phyloP scores from a whole-genome alignment of 2,888 invertebrate genomes.

The Serrognathus titanus region DNA sequence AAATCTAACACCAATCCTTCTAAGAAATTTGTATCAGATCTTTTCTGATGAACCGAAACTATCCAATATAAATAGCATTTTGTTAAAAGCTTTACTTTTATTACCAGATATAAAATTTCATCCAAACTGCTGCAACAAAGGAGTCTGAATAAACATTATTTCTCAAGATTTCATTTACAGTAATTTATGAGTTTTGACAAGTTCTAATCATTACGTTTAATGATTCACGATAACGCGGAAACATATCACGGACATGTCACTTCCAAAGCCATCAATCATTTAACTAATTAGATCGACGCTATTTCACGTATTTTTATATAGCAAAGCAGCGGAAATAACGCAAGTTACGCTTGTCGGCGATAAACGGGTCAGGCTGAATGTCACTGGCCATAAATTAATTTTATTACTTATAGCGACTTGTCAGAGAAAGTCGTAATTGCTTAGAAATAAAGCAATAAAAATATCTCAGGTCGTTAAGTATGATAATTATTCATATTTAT shows the following conservation, averaged over 20 bases:
- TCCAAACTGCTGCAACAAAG: too few relatives aligned
- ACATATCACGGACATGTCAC: slow-evolving; percentile 1
- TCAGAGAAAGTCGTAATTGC: slow-evolving; percentile 38
- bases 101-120: too few relatives aligned
- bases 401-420: slow-evolving; percentile 29
- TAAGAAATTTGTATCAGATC: too few relatives aligned
- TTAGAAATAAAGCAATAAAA: slow-evolving; percentile 33
- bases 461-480: slow-evolving; percentile 28
- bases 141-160: too few relatives aligned
- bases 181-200: slow-evolving; percentile 10
- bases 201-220: not conserved
- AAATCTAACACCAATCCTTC: too few relatives aligned
- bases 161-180: too few relatives aligned
- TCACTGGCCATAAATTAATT: slow-evolving; percentile 42
- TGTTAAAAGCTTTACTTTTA: too few relatives aligned
- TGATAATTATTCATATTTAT: slow-evolving; percentile 33
- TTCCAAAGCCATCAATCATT: slow-evolving; percentile 16
- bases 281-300: slow-evolving; percentile 17
- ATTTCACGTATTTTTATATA: slow-evolving; percentile 30
- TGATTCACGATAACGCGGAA: not conserved
- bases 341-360: slow-evolving; percentile 41
- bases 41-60: too few relatives aligned
- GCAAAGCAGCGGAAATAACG: slow-evolving; percentile 39
- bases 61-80: too few relatives aligned
- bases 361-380: slow-evolving; percentile 42